Evolutionary conservation across 2,113 vertebrate species (phyloP), one percentile per base, ranked within the genome.

Genomic region (Tretioscincus oriximinensis): DNA sequence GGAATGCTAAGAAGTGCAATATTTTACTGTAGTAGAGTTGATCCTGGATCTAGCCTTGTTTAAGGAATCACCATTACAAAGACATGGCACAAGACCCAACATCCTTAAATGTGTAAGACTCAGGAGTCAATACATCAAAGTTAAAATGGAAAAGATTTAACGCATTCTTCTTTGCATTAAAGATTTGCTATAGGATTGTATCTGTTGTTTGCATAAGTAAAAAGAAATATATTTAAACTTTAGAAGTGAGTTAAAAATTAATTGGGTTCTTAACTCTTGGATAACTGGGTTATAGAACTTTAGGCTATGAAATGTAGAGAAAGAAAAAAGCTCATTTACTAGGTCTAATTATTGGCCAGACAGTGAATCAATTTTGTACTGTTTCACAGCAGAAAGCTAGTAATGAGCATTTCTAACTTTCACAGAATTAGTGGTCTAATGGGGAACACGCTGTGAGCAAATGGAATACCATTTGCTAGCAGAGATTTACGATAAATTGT

Each of bases 331-430:
- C 65, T 81, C 73, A 76, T 81, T 24, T 85, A 85, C 69, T 68
- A 88, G 77, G 61, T 78, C 54, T 86, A 89, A 92, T 85, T 88
- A 88, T 73, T 89, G 90, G 89, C 84, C 88, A 89, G 79, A 83
- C 75, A 86, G 67, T 76, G 86, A 82, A 86, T 78, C 82, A 82
- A 87, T 72, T 85, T 79, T 87, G 89, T 84, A 91, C 86, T 84
- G 79, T 88, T 90, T 90, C 90, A 86, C 90, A 90, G 91, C 3
- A 1, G 89, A 92, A 86, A 87, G 81, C 81, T 86, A 89, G 87
- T 93, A 93, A 94, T 91, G 87, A 93, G 87, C 87, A 90, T 91
- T 84, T 90, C 88, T 88, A 87, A 86, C 84, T 92, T 92, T 90
- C 29, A 0, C 78, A 89, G 81, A 91, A 81, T 84, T 75, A 73